Evolutionary conservation across 2,888 invertebrate genomes (phyloP).

Genomic region (Epicampocera succincta): DNA sequence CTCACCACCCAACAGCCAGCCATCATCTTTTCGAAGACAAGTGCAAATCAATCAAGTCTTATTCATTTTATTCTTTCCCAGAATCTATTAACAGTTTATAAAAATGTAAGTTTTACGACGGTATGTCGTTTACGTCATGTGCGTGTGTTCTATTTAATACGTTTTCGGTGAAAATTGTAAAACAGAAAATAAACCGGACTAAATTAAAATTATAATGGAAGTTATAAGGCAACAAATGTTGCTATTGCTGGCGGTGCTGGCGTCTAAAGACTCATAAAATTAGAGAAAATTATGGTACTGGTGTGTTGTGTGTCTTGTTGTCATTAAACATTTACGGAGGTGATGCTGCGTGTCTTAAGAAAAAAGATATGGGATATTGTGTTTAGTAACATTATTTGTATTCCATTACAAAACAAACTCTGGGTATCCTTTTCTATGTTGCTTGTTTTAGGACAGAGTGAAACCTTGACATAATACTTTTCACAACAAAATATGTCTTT

Average conservation of each 20-base stretch:
- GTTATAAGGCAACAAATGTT: conserved; percentile 52
- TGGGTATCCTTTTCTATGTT: conserved; percentile 66
- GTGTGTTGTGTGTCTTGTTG: conserved; percentile 8
- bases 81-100: conserved; percentile 68
- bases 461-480: conserved; percentile 65
- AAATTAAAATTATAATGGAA: conserved; percentile 48
- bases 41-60: conserved; percentile 62
- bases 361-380: conserved; percentile 1
- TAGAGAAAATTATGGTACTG: conserved; percentile 43
- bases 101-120: conserved; percentile 48
- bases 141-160: conserved; percentile 32
- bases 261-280: conserved; percentile 69
- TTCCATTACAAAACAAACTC: background rate
- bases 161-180: conserved; percentile 41
- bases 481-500: conserved; percentile 21
- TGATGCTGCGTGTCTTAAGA: conserved; percentile 22
- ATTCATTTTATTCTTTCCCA: conserved; percentile 39
- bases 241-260: conserved; percentile 40
- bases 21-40: conserved; percentile 46
- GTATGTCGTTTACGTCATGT: conserved; percentile 36
- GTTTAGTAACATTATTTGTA: background rate
- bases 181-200: background rate
- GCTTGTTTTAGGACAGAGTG: conserved; percentile 40
- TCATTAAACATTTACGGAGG: background rate
- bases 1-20: no score